Evolutionary conservation across 2,888 invertebrate genomes (phyloP), one percentile per base, ranked within the genome.

Genomic region (Adelphocoris suturalis): DNA sequence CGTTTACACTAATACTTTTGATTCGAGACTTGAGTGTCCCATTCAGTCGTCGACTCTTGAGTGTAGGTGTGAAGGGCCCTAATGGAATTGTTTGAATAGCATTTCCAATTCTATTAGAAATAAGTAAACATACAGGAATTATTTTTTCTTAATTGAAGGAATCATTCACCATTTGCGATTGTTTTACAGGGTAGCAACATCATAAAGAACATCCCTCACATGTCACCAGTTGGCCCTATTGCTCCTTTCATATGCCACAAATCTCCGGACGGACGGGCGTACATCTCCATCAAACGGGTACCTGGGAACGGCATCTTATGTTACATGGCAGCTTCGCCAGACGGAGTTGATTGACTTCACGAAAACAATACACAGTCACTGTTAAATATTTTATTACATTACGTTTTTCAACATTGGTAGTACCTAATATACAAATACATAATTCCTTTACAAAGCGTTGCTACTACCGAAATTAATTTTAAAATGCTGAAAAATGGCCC

Each of bases 321-420:
- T 92, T 95, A 95, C 91, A 93, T 95, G 94, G 94, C 95, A n/a
- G 94, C 95, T 11, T 94, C 94, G 91, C 94, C 94, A 0, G 92
- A 93, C 47, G 86, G 89, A 55, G 16, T 90, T 19, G 19, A 61
- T 9, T 11, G 52, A 52, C 13, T 19, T 16, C 68, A 13, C 4
- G 2, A 23, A 68, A 68, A 68, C 23, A 68, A 23, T 23, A 23
- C 11, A 7, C 76, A 14, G 37, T 23, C 28, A 47, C 80, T 55
- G 13, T 12, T 68, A 23, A 68, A 23, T 23, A 4, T 23, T 68
- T 68, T 68, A 68, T 68, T 68, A 68, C 68, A 23, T 16, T 57
- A 16, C 37, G 37, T 37, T 7, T 37, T 37, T 37, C 37, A 37
- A 37, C 0, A n/a, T 57, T 57, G 19, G 57, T 57, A 16, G 11